A percentile compares a stretch with the other conserved stretches of the same genome.
Conservation (phyloP, 2,797 vertebrate genomes). For the Neoniphon sammara region DNA sequence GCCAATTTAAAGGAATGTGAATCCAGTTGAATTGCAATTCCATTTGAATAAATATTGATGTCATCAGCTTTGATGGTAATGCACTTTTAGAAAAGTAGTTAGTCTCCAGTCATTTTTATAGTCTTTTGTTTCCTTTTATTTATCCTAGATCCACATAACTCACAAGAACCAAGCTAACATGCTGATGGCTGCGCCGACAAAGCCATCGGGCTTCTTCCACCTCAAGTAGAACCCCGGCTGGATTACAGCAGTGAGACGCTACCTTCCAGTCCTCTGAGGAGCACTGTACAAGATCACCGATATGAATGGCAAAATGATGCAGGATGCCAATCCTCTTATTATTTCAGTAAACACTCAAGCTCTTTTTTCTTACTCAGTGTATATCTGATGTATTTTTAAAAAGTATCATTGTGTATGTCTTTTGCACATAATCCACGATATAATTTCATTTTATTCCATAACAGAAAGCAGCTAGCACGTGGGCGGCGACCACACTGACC, state of each 20-base stretch:
- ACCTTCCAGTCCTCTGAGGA: neutral
- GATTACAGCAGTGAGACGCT: neutral
- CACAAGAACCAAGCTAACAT: constrained; percentile 95
- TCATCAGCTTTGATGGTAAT: neutral
- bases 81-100: neutral
- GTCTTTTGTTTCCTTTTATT: constrained; percentile 7
- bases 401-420: constrained; percentile 36
- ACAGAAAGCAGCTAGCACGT: neutral
- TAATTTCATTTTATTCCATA: constrained; percentile 18
- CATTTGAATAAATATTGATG: neutral
- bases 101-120: neutral
- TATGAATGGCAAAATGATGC: neutral
- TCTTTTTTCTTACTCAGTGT: neutral
- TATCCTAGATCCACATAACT: constrained; percentile 87
- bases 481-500: no score
- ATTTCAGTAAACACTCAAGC: neutral
- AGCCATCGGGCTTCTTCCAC: constrained; percentile 86
- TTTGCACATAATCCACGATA: constrained; percentile 23
- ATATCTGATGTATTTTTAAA: constrained; percentile 18
- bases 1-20: neutral
- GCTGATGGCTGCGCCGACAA: constrained; percentile 86
- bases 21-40: neutral
- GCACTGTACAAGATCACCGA: neutral
- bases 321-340: constrained; percentile 4
- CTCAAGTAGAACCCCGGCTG: constrained; percentile 74